phyloP scores from a whole-genome alignment of 2,113 vertebrate species.

The Turdus rufiventris region DNA sequence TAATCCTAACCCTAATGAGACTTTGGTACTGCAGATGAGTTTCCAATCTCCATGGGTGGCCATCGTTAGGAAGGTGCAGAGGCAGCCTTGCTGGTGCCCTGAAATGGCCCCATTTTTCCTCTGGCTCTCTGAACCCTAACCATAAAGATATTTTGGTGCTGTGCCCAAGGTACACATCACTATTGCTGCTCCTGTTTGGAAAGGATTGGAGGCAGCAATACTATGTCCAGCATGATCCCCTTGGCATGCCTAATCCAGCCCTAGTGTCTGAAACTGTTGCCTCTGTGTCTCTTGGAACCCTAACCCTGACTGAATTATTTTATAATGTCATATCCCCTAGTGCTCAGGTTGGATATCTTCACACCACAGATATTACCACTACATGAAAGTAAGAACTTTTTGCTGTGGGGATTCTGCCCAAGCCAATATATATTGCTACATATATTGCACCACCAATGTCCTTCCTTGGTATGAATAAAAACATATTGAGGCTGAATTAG shows the following conservation, averaged over 20 bases:
- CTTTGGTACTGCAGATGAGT: background rate
- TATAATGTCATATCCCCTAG: background rate
- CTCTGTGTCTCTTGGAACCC: accelerated
- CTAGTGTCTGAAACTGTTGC: background rate
- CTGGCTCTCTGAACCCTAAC: background rate
- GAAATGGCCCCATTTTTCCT: background rate
- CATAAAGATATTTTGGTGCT: background rate
- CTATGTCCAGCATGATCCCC: background rate
- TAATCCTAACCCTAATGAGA: background rate
- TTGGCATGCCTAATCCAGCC: too few species aligned
- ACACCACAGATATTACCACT: background rate
- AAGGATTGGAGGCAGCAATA: background rate
- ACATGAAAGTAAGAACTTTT: accelerated
- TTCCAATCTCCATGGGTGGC: accelerated
- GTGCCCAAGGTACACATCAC: accelerated
- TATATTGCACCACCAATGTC: too few species aligned
- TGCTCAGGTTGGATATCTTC: background rate
- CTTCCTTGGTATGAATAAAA: background rate
- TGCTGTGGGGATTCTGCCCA: background rate
- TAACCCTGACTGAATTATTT: background rate
- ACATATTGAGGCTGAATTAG: background rate
- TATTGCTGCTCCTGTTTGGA: background rate
- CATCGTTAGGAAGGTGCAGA: background rate
- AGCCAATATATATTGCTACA: background rate
- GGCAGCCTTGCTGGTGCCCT: background rate